Base-by-base conservation (phyloP, 1,140 invertebrate species). In the Scaptomyza hsui region DNA sequence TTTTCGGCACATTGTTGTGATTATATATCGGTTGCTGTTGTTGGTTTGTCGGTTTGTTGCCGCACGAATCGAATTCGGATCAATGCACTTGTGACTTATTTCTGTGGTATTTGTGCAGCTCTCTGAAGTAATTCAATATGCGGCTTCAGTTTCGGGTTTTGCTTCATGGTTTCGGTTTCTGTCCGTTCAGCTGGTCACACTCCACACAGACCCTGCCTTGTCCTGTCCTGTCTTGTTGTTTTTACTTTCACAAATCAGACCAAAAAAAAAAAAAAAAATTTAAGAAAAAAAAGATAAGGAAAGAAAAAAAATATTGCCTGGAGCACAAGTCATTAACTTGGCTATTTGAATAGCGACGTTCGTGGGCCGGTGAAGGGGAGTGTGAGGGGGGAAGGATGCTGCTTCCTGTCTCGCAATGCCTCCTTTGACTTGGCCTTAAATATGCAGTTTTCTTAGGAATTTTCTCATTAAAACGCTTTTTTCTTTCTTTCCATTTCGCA, bases 401-500 rank as follows among this genome's bases (percentile, higher is more conserved):
- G 75, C 73, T 77, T 82, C 73, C 73, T 88, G 77, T 68, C 26
- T 29, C 57, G 64, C 69, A 49, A 18, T 65, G 59, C 24, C 45
- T 57, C 19, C 59, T 71, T 60, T 51, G 44, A 29, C 48, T 52
- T 13, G 44, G 44, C 67, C 74, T 82, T 88, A 88, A 86, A 82
- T 88, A 88, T 86, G 82, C 82, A 86, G 82, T 82, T 88, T 88
- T 78, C 75, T 86, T 78, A 82, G 71, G 82, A 86, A 86, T 88
- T 86, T 86, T 82, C 78, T 86, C 82, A 88, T 86, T 86, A 88
- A 82, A 86, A 88, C 49, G 61, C 35, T 51, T 56, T 37, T 61
- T 44, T 67, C 53, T 51, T 49, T 49, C 61, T 44, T 53, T 59
- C n/a, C 21, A 42, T 55, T 55, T 55, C 18, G 21, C 37, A 42